A percentile compares a stretch with the other conserved stretches of the same genome.
phyloP scores from a whole-genome alignment of 2,888 invertebrate genomes.

The Amphipyra berbera region DNA sequence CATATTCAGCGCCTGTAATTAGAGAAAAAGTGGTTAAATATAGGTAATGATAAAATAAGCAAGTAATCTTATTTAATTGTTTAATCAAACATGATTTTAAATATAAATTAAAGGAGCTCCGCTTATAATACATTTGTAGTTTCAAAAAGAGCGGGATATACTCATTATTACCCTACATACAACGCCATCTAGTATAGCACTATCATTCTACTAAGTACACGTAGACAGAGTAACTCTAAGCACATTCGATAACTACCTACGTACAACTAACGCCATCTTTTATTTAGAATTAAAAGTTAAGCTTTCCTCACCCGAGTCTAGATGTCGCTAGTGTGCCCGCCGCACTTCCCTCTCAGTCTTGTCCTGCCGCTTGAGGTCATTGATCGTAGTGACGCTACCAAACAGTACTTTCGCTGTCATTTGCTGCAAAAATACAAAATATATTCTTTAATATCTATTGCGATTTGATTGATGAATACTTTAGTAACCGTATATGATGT shows the following conservation, averaged over 20 bases:
- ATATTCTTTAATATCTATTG: slow-evolving; percentile 25
- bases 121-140: too few species aligned
- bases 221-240: too few species aligned
- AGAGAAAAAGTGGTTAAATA: slow-evolving; percentile 32
- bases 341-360: slow-evolving; percentile 91
- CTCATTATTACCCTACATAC: neutral
- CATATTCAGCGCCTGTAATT: slow-evolving; percentile 74
- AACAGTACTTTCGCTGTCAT: slow-evolving; percentile 94
- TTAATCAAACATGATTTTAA: too few species aligned
- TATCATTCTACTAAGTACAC: slow-evolving; percentile 1
- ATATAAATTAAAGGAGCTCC: too few species aligned
- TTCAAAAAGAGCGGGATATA: too few species aligned
- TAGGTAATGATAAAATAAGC: too few species aligned
- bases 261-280: slow-evolving; percentile 57
- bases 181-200: slow-evolving; percentile 57
- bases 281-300: slow-evolving; percentile 1
- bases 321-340: slow-evolving; percentile 87
- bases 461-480: slow-evolving; percentile 28
- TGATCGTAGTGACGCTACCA: slow-evolving; percentile 93
- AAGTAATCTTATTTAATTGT: too few species aligned
- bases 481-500: slow-evolving; percentile 8
- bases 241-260: neutral
- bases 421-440: slow-evolving; percentile 83
- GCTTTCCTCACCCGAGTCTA: slow-evolving; percentile 64
- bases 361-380: slow-evolving; percentile 93